Base-by-base conservation (phyloP, 2,113 vertebrate species). In the Oryzias melastigma region DNA sequence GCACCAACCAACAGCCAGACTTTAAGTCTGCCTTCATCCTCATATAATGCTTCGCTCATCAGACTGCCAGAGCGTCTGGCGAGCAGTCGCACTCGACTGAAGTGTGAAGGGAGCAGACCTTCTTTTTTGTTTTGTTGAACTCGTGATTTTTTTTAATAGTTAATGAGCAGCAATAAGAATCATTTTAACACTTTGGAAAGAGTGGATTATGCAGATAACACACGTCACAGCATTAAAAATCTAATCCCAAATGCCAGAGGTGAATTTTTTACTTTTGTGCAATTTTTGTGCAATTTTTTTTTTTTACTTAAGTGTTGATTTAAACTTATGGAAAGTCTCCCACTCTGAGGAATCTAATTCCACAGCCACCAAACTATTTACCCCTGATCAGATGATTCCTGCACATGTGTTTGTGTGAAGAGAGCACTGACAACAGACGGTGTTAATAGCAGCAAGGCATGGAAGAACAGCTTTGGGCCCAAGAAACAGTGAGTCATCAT, bases 1-100 rank as follows among this genome's bases (percentile, higher is more conserved):
- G 77, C 80, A 76, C 68, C 58, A 54, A 57, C 71, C 72, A 58
- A 73, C 77, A 77, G 65, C 72, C 82, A 80, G 75, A 84, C 73
- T 61, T 68, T 52, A 69, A 75, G 73, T 65, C 76, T 74, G 71
- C 68, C 61, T 78, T 82, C 54, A 70, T 73, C 69, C 55, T 65
- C 66, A 52, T 44, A 58, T 57, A 76, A 76, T 74, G 59, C 71
- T 19, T 49, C 44, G 16, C 45, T 65, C 62, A 58, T 70, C 43
- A n/a, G 52, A 62, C 78, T 52, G 64, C 60, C 69, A 73, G 46
- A 71, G 52, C 61, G 61, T 61, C 75, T 76, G 74, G 70, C 69
- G 52, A 63, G 41, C 51, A 81, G 68, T 64, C 74, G 64, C 77
- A 73, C 75, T 78, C 62, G 29, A 62, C 48, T 41, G 42, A 68